Percentiles rank a stretch among this genome's conserved stretches.
Evolutionary conservation across 1,140 invertebrate genomes (phyloP).

Genomic region (Zaprionus capensis): DNA sequence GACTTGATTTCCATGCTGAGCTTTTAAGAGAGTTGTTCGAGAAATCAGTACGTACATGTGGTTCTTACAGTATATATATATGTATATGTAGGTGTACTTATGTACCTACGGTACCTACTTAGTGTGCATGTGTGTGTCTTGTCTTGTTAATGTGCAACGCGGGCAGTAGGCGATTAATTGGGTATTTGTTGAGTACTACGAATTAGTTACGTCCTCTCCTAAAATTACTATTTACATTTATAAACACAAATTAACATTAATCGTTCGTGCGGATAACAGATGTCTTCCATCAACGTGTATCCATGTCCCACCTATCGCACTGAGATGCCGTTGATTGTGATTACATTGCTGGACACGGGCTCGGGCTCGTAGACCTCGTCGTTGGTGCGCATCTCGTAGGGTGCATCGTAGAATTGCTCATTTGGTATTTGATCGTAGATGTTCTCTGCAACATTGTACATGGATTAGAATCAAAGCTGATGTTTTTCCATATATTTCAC

Average conservation of each 20-base stretch:
- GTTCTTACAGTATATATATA: constrained; percentile 18
- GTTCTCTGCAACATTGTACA: constrained; percentile 64
- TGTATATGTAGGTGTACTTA: constrained; percentile 23
- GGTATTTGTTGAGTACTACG: constrained; percentile 36
- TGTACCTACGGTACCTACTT: constrained; percentile 39
- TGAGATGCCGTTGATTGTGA: constrained; percentile 90
- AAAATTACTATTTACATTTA: constrained; percentile 72
- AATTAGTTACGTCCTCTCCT: constrained; percentile 46
- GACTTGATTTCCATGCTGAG: constrained; percentile 32
- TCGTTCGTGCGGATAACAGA: constrained; percentile 3
- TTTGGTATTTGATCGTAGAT: constrained; percentile 84
- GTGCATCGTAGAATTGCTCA: constrained; percentile 85
- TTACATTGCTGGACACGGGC: constrained; percentile 87
- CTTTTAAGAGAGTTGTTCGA: constrained; percentile 16
- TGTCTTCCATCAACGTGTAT: constrained; percentile 3
- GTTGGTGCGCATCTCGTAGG: constrained; percentile 87
- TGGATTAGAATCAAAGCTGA: background rate
- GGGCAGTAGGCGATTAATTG: constrained; percentile 14
- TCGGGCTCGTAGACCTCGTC: constrained; percentile 90
- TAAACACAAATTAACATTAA: constrained; percentile 57
- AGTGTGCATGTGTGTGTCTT: constrained; percentile 7
- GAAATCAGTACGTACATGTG: constrained; percentile 34
- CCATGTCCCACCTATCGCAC: constrained; percentile 85
- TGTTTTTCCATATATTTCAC: background rate
- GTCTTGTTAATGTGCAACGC: constrained; percentile 16